Evolutionary conservation across 2,113 vertebrate species (phyloP).

Genomic region (Odontesthes bonariensis): DNA sequence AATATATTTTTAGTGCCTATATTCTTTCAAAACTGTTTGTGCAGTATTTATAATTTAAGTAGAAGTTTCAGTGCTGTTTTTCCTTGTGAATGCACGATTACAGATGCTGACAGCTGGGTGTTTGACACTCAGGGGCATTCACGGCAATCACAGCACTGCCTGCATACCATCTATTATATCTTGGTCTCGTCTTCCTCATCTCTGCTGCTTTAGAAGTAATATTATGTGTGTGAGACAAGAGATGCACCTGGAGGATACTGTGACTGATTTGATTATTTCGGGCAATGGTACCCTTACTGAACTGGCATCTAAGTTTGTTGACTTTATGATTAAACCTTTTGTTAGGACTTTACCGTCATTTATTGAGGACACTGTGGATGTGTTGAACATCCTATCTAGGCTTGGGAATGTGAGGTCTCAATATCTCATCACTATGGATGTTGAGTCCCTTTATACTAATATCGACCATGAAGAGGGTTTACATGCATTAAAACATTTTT

Average conservation of each 20-base stretch:
- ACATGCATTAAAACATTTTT: no score
- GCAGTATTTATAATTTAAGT: constrained; percentile 11
- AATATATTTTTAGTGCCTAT: neutral
- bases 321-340: no score
- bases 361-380: no score
- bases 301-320: no score
- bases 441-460: no score
- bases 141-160: neutral
- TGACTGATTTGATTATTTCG: neutral
- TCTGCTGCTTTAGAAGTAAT: neutral
- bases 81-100: constrained; percentile 1
- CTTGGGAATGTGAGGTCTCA: no score
- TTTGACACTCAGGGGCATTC: neutral
- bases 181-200: neutral
- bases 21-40: constrained; percentile 4
- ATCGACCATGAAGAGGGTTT: no score
- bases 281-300: no score
- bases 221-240: neutral
- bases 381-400: no score
- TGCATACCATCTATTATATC: neutral
- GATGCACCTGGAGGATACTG: neutral
- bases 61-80: constrained; percentile 1
- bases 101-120: constrained; percentile 28
- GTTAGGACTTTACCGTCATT: no score
- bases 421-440: no score